Evolutionary conservation across 2,113 vertebrate species (phyloP), one percentile per base, ranked within the genome.

Genomic region (Aythya baeri): DNA sequence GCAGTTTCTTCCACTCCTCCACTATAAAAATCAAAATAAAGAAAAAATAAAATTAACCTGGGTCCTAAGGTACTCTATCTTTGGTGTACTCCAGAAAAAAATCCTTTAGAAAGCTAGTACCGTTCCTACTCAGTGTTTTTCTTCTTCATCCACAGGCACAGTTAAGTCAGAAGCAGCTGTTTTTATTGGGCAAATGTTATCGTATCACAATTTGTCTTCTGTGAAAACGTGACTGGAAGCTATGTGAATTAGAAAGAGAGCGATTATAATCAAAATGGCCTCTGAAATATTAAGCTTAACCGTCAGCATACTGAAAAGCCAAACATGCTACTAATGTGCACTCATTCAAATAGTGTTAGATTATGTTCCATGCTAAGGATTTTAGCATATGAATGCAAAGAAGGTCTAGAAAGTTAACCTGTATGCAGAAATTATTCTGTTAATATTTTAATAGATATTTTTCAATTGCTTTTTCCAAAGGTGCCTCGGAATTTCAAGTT

Each of bases 361-460:
- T 85, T 92, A 79, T 71, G 38, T 80, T 84, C 72, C 32, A 54
- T 67, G 49, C 8, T 58, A 79, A 70, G 32, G 36, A 67, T 94
- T 95, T 84, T 79, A 84, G 81, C 32, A 79, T 55, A 63, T 54
- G 29, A 73, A 88, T 83, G 80, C 29, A 86, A 94, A 94, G 83
- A 83, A 91, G 50, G 63, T 80, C 91, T 79, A 68, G 68, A 86
- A 91, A 73, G 44, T 86, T 91, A 94, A 94, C 67, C 46, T 66
- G 76, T 3, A 90, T 20, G 23, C 26, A 89, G 55, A 94, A 95
- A 94, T 76, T 61, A 88, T 89, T 87, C 84, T 78, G 54, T 85
- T 95, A 91, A 73, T 75, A 89, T 95, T 84, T 91, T 89, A 93
- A 91, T 63, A 93, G 70, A 14, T 54, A 79, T 88, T 78, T 83